Percentiles rank a stretch among this genome's conserved stretches.
Evolutionary conservation across 2,797 vertebrate species (phyloP).

Genomic region (Xiphophorus birchmanni): DNA sequence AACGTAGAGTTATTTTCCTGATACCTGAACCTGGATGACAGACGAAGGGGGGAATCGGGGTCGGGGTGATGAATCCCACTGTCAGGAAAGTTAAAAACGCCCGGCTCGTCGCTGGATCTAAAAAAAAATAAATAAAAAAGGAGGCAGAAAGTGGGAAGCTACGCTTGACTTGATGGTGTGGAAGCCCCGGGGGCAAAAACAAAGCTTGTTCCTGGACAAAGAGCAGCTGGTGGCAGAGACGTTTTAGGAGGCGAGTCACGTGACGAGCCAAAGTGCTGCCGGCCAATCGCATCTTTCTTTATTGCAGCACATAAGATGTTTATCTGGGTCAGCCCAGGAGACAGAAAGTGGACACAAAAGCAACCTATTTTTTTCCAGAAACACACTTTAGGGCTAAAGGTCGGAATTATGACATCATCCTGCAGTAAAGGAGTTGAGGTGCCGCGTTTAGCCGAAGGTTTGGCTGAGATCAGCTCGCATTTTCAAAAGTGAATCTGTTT

Average conservation of each 20-base stretch:
- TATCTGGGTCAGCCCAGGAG: conserved; percentile 65
- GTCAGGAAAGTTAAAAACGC: conserved; percentile 22
- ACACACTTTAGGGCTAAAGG: neutral
- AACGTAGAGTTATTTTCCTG: conserved; percentile 26
- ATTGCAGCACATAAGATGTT: conserved; percentile 55
- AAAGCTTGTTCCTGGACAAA: conserved; percentile 40
- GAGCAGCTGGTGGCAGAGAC: conserved; percentile 56
- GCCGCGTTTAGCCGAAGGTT: conserved; percentile 23
- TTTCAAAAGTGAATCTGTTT: neutral
- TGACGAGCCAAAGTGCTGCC: conserved; percentile 29
- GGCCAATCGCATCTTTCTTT: conserved; percentile 35
- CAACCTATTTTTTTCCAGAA: neutral
- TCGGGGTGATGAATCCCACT: conserved; percentile 11
- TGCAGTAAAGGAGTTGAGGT: conserved; percentile 6
- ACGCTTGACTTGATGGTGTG: conserved; percentile 28
- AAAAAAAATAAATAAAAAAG: neutral
- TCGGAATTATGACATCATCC: neutral
- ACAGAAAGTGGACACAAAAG: conserved; percentile 13
- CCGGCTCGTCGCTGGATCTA: conserved; percentile 14
- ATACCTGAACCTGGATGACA: neutral
- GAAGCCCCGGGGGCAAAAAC: conserved; percentile 21
- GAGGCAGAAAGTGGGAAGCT: conserved; percentile 1
- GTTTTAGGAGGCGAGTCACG: conserved; percentile 43
- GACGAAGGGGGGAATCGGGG: neutral
- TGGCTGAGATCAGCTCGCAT: conserved; percentile 6